phyloP scores from a whole-genome alignment of 2,113 vertebrate species.

The Bos indicus region DNA sequence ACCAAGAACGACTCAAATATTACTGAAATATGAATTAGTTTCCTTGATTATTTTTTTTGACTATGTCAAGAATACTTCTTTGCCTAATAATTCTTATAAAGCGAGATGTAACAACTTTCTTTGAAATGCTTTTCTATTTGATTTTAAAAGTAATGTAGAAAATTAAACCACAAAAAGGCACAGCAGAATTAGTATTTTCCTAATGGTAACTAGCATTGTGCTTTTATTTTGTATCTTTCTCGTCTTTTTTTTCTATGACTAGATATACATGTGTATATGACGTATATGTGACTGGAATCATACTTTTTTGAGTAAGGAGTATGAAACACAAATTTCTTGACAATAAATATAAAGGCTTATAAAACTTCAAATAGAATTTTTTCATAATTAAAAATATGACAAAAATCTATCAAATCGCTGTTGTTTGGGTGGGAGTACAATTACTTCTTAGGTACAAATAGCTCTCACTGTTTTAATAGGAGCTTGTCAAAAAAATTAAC shows the following conservation, averaged over 20 bases:
- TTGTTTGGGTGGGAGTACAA: neutral
- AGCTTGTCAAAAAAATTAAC: conserved; percentile 62
- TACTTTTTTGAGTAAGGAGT: neutral
- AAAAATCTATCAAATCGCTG: conserved; percentile 14
- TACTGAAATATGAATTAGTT: conserved; percentile 56
- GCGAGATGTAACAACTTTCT: neutral
- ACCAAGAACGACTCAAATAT: conserved; percentile 27
- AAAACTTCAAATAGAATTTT: neutral
- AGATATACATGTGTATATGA: neutral
- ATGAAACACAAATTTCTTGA: conserved; percentile 34
- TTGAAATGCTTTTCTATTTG: neutral
- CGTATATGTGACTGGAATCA: neutral
- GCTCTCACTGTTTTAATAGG: conserved; percentile 51
- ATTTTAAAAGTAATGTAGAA: neutral
- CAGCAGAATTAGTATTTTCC: neutral
- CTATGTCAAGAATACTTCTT: conserved; percentile 41
- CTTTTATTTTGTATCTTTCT: neutral
- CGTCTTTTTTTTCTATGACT: neutral
- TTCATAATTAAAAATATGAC: neutral
- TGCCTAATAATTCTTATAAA: conserved; percentile 22
- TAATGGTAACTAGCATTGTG: neutral
- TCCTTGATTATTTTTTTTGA: conserved; percentile 51
- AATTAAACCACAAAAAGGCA: neutral
- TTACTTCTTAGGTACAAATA: conserved; percentile 11
- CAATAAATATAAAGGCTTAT: neutral